Base-by-base conservation (phyloP, 2,888 invertebrate genomes). In the Microplitis manilae region DNA sequence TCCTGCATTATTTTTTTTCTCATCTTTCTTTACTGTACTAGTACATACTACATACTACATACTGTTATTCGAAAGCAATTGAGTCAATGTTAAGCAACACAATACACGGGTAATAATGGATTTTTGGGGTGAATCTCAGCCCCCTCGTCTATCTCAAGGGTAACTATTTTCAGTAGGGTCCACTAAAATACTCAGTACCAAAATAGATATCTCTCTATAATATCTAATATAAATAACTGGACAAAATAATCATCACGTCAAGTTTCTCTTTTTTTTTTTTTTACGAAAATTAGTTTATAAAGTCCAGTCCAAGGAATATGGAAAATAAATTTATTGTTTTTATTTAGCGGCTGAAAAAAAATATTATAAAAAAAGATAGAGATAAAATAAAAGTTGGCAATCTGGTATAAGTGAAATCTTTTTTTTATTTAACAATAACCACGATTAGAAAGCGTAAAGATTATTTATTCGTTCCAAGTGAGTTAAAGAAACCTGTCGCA, bases 101-200 rank as follows among this genome's bases (percentile, higher is more conserved):
- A 89, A 90, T 90, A 89, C 89, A 88, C 81, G 88, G 85, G 88
- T 88, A 90, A 90, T 90, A 90, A 90, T 90, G 88, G 90, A 87
- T 86, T 87, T 50, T 83, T 86, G 86, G 89, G 87, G 88, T 87
- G 88, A 89, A 88, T 87, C 88, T 87, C 85, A 85, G 85, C 84
- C 85, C 84, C 81, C 80, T 67, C 64, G 77, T 69, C 68, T 71
- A 62, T 62, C 62, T 73, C 71, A 68, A 73, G 75, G 68, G 62
- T 76, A 13, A 50, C 50, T 50, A 61, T 68, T 20, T 72, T 59
- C 60, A 38, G 30, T 65, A 59, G 77, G 68, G 72, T 77, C 38
- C 73, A 68, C 59, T 61, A 17, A 41, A 50, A 50, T 50, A 50
- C 50, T 13, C 50, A 50, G 9, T 13, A 50, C 50, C 13, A 50